Conservation (phyloP, 2,888 invertebrate species). For the Pycnomerus fuliginosus region DNA sequence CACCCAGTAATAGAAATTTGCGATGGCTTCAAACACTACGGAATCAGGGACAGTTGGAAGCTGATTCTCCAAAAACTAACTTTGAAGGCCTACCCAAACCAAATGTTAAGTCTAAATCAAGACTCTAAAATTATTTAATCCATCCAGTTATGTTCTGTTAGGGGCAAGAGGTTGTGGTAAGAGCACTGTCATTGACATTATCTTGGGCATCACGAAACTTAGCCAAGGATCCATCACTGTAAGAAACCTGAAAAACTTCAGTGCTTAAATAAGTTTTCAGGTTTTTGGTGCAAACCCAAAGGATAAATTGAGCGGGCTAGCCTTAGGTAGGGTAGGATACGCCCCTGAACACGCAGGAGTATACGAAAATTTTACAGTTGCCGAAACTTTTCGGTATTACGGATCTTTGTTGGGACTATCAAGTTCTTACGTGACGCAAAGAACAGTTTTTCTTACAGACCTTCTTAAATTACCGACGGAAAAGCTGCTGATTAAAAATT, state of each 20-base stretch:
- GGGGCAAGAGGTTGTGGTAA: constrained; percentile 91
- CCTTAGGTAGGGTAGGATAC: neutral
- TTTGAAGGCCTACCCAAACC: neutral
- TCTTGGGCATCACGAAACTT: constrained; percentile 1
- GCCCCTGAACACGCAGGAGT: constrained; percentile 2
- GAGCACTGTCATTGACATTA: constrained; percentile 59
- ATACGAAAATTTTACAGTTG: constrained; percentile 1
- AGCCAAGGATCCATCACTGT: neutral
- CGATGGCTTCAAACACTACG: constrained; percentile 10
- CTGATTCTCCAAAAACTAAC: neutral
- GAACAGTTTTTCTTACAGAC: constrained; percentile 1
- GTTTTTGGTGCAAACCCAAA: constrained; percentile 13
- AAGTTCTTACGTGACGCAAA: neutral
- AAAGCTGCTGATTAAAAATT: neutral
- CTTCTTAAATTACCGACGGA: neutral
- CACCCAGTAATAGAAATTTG: neutral
- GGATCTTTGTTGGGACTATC: constrained; percentile 1
- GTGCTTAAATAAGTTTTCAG: too few relatives aligned
- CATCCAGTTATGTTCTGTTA: constrained; percentile 76
- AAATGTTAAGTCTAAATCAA: neutral
- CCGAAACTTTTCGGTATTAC: constrained; percentile 4
- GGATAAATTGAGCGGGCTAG: neutral
- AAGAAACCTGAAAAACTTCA: too few relatives aligned
- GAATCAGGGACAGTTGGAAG: neutral
- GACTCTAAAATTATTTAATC: neutral